Conservation (phyloP, 2,797 vertebrate genomes). For the Decapterus maruadsi region DNA sequence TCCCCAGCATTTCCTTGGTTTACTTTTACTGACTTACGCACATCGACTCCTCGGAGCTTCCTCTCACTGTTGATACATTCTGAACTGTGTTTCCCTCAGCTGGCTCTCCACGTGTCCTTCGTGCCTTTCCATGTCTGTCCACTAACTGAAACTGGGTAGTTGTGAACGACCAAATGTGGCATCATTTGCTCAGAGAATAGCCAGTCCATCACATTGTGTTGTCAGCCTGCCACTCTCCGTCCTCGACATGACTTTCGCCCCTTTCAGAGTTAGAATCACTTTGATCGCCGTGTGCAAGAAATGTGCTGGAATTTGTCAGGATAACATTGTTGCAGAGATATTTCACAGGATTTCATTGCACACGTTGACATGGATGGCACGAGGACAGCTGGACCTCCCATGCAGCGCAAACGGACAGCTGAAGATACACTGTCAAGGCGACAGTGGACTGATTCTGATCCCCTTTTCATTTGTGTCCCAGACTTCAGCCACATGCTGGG, state of each 20-base stretch:
- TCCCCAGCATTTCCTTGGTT: conserved; percentile 20
- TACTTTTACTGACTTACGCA: conserved; percentile 39
- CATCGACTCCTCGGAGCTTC: conserved; percentile 32
- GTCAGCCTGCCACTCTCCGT: conserved; percentile 47
- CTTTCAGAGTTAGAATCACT: conserved; percentile 54
- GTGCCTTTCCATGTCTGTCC: conserved; percentile 57
- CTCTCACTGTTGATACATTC: conserved; percentile 37
- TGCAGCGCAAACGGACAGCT: conserved; percentile 38
- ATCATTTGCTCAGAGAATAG: conserved; percentile 45
- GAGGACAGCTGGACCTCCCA: conserved; percentile 51
- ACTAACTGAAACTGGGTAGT: conserved; percentile 38
- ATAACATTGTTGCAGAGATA: conserved; percentile 32
- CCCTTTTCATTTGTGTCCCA: conserved; percentile 38
- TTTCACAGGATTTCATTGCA: conserved; percentile 56
- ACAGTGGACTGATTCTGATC: conserved; percentile 53
- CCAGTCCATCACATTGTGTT: conserved; percentile 44
- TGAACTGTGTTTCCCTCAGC: conserved; percentile 34
- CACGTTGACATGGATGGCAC: conserved; percentile 30
- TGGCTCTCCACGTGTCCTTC: conserved; percentile 25
- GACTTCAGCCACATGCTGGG: conserved; percentile 36
- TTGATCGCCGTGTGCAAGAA: conserved; percentile 59
- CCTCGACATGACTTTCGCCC: conserved; percentile 26
- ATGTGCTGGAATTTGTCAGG: conserved; percentile 45
- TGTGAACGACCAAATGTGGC: conserved; percentile 43
- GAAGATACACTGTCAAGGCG: conserved; percentile 51